Base-by-base conservation (phyloP, 2,888 invertebrate genomes). In the Omphaloscelis lunosa region DNA sequence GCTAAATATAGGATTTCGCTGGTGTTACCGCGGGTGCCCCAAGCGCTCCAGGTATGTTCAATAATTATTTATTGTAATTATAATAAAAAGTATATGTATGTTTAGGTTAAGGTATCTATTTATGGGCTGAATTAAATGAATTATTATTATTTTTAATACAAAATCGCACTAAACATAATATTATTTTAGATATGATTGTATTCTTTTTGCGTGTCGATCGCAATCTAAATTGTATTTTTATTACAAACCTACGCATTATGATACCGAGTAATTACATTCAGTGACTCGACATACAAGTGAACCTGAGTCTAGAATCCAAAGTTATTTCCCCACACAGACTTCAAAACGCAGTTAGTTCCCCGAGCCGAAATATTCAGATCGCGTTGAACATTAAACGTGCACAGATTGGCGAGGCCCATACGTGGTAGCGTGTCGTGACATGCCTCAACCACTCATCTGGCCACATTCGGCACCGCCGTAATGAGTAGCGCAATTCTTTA, bases 401-500 rank as follows among this genome's bases (percentile, higher is more conserved):
- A 27, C 75, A 61, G 81, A 75, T 86, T 78, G 85, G 53, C 69
- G 63, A 78, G 79, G 62, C 63, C 53, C 85, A 81, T 72, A 86
- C 85, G 84, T 84, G 72, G 72, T 82, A 79, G 89, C 88, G 85
- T 94, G 88, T 89, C 94, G 93, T 94, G 94, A 91, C 91, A 89
- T 84, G 75, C 82, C 79, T 82, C 91, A 90, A 92, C 92, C 90
- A 93, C 90, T 93, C 92, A 92, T 90, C 77, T 82, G 75, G 80
- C 87, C 89, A 92, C 92, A 92, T 93, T 94, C 91, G 91, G 92
- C 92, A 92, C 89, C 90, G 86, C 91, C 89, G 88, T 94, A 94
- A 95, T 93, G 93, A 95, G 93, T 91, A 90, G 88, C 89, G 91
- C 91, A 91, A 91, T 94, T 92, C 93, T 93, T 95, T 95, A 95